Percentiles rank a stretch among this genome's conserved stretches.
phyloP scores from a whole-genome alignment of 2,797 vertebrate genomes.

The Coregonus ussuriensis region DNA sequence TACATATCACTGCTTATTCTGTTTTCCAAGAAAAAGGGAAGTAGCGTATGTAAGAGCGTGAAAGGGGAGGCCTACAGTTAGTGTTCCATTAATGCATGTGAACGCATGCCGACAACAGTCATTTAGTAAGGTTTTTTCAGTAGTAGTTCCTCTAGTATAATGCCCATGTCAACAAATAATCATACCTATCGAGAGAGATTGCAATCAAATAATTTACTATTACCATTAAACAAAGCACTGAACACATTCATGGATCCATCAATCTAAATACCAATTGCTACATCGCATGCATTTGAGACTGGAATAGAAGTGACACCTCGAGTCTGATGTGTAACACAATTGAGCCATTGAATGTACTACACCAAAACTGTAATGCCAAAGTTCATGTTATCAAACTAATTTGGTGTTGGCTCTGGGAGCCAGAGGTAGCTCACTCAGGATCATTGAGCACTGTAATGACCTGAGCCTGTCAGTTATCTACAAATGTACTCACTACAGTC shows the following conservation, averaged over 20 bases:
- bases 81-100: not conserved
- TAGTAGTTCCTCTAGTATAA: not conserved
- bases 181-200: not conserved
- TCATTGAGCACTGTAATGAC: slow-evolving; percentile 74
- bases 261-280: not conserved
- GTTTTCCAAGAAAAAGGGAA: not conserved
- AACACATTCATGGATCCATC: not conserved
- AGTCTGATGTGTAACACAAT: not conserved
- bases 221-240: not conserved
- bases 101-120: too few relatives aligned
- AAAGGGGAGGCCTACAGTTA: too few relatives aligned
- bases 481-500: slow-evolving; percentile 38
- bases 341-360: not conserved
- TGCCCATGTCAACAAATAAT: not conserved
- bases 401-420: slow-evolving; percentile 34
- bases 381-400: slow-evolving; percentile 45
- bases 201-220: not conserved
- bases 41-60: not conserved
- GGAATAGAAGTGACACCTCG: not conserved
- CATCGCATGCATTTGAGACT: not conserved
- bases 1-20: not conserved
- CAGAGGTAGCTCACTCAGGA: slow-evolving; percentile 46
- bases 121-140: not conserved
- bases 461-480: slow-evolving; percentile 52
- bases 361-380: not conserved